A percentile compares a stretch with the other conserved stretches of the same genome.
phyloP scores from a whole-genome alignment of 23 tunicate species.

The Phallusia fumigata region DNA sequence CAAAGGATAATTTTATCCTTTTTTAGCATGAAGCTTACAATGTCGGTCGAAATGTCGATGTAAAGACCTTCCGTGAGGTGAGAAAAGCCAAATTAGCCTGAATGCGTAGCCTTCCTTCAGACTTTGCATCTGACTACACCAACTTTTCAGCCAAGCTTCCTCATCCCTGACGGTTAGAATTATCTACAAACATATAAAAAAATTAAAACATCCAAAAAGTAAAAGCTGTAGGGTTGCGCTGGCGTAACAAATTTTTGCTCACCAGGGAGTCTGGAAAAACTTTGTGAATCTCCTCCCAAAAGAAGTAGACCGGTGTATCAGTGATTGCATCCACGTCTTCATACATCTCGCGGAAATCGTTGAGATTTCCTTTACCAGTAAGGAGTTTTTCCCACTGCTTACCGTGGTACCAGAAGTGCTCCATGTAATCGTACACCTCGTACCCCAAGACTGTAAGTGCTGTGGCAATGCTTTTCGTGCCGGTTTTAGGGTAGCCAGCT shows the following conservation, averaged over 20 bases:
- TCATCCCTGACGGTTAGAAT: background rate
- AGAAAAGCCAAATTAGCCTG: background rate
- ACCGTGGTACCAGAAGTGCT: conserved; percentile 7
- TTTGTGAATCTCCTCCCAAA: conserved; percentile 6
- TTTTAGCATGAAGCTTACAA: background rate
- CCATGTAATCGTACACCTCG: conserved; percentile 8
- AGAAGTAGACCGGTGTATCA: background rate
- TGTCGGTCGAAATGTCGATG: background rate
- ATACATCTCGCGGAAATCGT: background rate
- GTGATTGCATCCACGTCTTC: background rate
- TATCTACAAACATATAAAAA: no score
- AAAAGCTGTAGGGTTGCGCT: no score
- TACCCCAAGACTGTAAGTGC: background rate
- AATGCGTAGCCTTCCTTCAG: background rate
- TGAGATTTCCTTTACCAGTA: background rate
- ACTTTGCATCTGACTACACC: background rate
- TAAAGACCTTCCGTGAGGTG: background rate
- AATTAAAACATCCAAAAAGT: no score
- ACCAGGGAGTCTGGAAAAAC: background rate
- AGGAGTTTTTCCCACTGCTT: background rate
- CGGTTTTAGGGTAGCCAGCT: background rate
- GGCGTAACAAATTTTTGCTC: background rate
- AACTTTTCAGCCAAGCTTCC: background rate
- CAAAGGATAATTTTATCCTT: no score
- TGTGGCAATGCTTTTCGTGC: background rate